A percentile compares a stretch with the other conserved stretches of the same genome.
phyloP scores from a whole-genome alignment of 2,888 invertebrate species.

The Spodoptera littoralis region DNA sequence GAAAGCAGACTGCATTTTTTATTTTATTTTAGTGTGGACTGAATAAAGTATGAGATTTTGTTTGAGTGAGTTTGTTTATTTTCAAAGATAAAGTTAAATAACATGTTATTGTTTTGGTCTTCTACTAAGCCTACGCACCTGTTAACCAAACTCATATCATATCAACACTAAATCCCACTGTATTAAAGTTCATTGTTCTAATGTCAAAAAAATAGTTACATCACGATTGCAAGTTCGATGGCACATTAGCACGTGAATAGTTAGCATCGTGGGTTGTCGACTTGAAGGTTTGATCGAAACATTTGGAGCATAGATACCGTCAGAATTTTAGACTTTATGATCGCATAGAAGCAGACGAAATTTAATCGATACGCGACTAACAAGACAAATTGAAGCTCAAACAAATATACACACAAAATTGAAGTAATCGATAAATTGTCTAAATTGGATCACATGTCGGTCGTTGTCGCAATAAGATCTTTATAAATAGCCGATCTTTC shows the following conservation, averaged over 20 bases:
- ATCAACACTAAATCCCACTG: constrained; percentile 26
- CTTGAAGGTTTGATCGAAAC: constrained; percentile 9
- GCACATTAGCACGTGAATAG: constrained; percentile 25
- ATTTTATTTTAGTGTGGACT: neutral
- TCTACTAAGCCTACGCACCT: constrained; percentile 22
- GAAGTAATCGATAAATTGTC: constrained; percentile 3
- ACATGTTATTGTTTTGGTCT: constrained; percentile 6
- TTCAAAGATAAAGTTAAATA: too few relatives aligned
- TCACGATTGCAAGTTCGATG: constrained; percentile 26
- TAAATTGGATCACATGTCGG: neutral
- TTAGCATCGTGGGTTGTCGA: constrained; percentile 20
- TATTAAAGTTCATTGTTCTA: constrained; percentile 43
- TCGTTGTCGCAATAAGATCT: constrained; percentile 2
- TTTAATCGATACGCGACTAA: constrained; percentile 31
- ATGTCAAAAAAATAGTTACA: constrained; percentile 27
- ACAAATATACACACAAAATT: neutral
- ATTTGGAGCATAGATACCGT: constrained; percentile 31
- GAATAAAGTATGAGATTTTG: too few relatives aligned
- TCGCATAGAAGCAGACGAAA: constrained; percentile 17
- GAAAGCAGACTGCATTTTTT: constrained; percentile 23
- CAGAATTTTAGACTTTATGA: constrained; percentile 31
- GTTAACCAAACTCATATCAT: constrained; percentile 19
- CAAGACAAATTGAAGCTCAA: neutral
- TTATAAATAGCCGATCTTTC: constrained; percentile 22
- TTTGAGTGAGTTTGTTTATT: neutral